Conservation (phyloP, 2,888 invertebrate species). For the Agriotes lineatus region DNA sequence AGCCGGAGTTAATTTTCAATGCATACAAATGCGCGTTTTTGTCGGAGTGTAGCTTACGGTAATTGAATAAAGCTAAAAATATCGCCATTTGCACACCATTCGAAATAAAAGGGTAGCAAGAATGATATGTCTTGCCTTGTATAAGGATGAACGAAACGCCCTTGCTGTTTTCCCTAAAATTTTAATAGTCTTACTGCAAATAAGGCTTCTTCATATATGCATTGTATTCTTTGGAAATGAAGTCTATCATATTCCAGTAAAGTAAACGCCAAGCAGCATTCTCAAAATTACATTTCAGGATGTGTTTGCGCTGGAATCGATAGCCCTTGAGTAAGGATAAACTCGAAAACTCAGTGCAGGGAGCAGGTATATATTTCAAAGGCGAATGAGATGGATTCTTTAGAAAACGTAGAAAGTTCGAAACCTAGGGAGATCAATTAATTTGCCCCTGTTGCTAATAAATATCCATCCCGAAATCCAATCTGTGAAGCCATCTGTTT, state of each 20-base stretch:
- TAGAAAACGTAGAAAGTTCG: conserved; percentile 35
- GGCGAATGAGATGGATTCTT: conserved; percentile 34
- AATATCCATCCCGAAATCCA: conserved; percentile 39
- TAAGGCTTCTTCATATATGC: conserved; percentile 17
- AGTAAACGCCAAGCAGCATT: conserved; percentile 8
- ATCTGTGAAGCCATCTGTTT: conserved; percentile 27
- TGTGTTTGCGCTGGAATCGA: conserved; percentile 25
- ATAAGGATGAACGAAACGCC: too few species aligned
- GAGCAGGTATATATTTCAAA: conserved; percentile 34
- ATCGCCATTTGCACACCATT: too few species aligned
- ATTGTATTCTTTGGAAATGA: conserved; percentile 15
- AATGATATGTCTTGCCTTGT: too few species aligned
- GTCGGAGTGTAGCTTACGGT: too few species aligned
- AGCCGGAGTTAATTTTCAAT: too few species aligned
- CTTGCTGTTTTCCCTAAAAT: neutral
- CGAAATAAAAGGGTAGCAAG: too few species aligned
- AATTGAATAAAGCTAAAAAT: too few species aligned
- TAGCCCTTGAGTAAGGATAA: conserved; percentile 29
- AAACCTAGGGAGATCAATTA: conserved; percentile 38
- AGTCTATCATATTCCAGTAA: conserved; percentile 15
- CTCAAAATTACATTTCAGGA: conserved; percentile 26
- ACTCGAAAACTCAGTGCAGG: conserved; percentile 27
- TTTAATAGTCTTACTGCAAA: conserved; percentile 17
- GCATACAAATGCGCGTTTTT: too few species aligned
- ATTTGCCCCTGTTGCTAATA: conserved; percentile 36